Evolutionary conservation across 2,888 invertebrate species (phyloP), one percentile per base, ranked within the genome.

Genomic region (Zygogramma bicolorata): DNA sequence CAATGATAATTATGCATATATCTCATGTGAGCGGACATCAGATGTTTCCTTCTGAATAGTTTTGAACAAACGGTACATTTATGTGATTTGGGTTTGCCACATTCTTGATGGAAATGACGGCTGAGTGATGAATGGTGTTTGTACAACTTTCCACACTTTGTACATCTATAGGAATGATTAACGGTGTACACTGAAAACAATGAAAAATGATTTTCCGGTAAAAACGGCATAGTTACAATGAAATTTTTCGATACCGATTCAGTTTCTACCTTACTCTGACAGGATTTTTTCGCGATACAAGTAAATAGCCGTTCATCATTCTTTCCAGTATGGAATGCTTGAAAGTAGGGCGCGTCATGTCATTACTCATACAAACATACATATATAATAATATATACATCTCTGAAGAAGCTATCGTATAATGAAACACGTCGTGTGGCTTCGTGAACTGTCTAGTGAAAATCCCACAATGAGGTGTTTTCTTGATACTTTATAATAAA

Each of bases 101-200:
- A 74, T 62, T 71, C 74, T 34, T 74, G 74, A 29, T 74, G 34
- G 10, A 74, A 27, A 22, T 74, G 74, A 8, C 74, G 68, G 40
- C 74, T 74, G 42, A 67, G 62, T 1, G 71, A 66, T 2, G 74
- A 60, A 5, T 68, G 65, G 29, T 62, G 70, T 31, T 62, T 68
- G 57, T 74, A 74, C 2, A 61, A 7, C 31, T 65, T 71, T 18
- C 68, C 74, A 27, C 74, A 74, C 18, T 38, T 65, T 13, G 49
- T 34, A 59, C 69, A 68, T 8, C 20, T 60, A 8, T 63, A 68
- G 22, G 53, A 7, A 40, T 18, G 40, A 13, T 31, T 46, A 5
- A 0, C 13, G 10, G n/a, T 27, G 3, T 13, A 7, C 1, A 4
- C 53, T 53, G 8, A 6, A 53, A 53, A 53, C n/a, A n/a, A n/a